Conservation (phyloP, 2,113 vertebrate genomes). For the Ceratotherium simum region DNA sequence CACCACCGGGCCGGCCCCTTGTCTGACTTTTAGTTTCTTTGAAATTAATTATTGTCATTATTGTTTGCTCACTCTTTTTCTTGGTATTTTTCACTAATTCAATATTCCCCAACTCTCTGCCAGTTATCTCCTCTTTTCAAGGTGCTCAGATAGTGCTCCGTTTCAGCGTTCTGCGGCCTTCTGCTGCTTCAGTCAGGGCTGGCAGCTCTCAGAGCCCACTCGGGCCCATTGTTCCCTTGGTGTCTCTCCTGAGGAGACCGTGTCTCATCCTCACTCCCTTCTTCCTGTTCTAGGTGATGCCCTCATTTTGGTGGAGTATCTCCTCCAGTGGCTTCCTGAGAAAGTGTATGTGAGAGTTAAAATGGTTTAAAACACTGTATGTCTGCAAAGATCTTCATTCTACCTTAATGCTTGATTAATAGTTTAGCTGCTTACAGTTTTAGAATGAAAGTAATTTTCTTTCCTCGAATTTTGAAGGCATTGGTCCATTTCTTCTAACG, state of each 20-base stretch:
- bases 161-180: not conserved
- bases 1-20: too few species aligned
- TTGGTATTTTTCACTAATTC: not conserved
- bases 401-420: not conserved
- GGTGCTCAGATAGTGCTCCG: not conserved
- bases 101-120: not conserved
- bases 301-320: not conserved
- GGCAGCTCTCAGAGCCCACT: too few species aligned
- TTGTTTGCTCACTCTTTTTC: not conserved
- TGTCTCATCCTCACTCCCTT: not conserved
- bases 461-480: not conserved
- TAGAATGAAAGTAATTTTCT: not conserved
- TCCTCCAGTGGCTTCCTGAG: not conserved
- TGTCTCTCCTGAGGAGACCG: not conserved
- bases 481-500: not conserved
- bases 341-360: not conserved
- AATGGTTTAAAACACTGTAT: not conserved
- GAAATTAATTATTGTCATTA: fast-evolving
- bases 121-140: not conserved
- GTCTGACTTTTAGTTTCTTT: not conserved
- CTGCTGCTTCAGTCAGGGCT: not conserved
- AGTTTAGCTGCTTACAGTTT: not conserved
- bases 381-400: not conserved
- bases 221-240: not conserved
- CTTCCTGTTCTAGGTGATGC: not conserved